phyloP scores from a whole-genome alignment of 2,113 vertebrate species.

The Xyliphius kryptos region DNA sequence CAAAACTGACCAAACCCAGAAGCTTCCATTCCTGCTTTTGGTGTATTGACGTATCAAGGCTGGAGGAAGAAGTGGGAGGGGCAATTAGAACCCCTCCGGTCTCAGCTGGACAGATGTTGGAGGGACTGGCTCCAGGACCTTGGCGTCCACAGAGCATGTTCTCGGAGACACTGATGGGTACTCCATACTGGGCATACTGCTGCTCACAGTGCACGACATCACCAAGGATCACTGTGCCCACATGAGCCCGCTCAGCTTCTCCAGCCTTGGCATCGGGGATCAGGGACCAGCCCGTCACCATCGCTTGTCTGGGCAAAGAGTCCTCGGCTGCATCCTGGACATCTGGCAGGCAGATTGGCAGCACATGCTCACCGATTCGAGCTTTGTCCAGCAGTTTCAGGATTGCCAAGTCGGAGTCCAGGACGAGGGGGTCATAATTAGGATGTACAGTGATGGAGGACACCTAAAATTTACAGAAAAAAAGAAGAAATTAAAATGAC shows the following conservation, averaged over 20 bases:
- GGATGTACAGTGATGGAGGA: slow-evolving; percentile 80
- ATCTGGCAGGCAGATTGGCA: slow-evolving; percentile 82
- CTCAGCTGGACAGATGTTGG: slow-evolving; percentile 90
- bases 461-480: slow-evolving; percentile 63
- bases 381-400: slow-evolving; percentile 92
- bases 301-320: slow-evolving; percentile 58
- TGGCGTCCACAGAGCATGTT: slow-evolving; percentile 89
- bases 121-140: slow-evolving; percentile 62
- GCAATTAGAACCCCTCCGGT: slow-evolving; percentile 84
- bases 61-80: slow-evolving; percentile 45
- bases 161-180: slow-evolving; percentile 86
- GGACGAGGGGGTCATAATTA: slow-evolving; percentile 87
- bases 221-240: slow-evolving; percentile 72
- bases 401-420: slow-evolving; percentile 86
- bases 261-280: slow-evolving; percentile 60
- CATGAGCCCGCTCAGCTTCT: slow-evolving; percentile 74
- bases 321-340: slow-evolving; percentile 54
- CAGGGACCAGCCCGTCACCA: slow-evolving; percentile 86
- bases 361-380: slow-evolving; percentile 77
- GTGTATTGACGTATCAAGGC: slow-evolving; percentile 25
- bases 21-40: slow-evolving; percentile 73
- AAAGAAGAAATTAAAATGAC: background rate
- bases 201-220: slow-evolving; percentile 87
- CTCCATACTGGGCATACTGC: slow-evolving; percentile 80
- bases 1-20: slow-evolving; percentile 91